Evolutionary conservation across 2,113 vertebrate species (phyloP), one percentile per base, ranked within the genome.

Genomic region (Larimichthys crocea): DNA sequence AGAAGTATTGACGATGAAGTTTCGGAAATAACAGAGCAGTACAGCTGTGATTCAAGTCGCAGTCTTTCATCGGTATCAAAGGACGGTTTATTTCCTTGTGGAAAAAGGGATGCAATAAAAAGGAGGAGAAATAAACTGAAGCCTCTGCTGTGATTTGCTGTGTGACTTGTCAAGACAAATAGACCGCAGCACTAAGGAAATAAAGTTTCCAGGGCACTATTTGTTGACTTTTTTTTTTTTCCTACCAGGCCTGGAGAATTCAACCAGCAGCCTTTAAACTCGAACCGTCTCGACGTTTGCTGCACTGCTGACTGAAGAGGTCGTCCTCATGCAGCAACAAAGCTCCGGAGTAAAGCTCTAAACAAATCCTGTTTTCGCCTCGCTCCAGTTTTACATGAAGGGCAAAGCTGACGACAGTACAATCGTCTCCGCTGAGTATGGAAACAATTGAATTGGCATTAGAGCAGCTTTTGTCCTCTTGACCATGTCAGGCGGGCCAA

Each of bases 21-120:
- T 20, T 80, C 60, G 76, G 56, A 79, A 82, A 73, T 61, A 87
- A 80, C 83, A 82, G 26, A 71, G 73, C 53, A 64, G 71, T 24
- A 10, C 75, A 42, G 83, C 78, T 82, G 86, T 66, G 88, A 82
- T 86, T 68, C 61, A 9, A 84, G 64, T 66, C 81, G 11, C 64
- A 66, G 80, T 57, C 82, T 91, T 87, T 93, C 59, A 87, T 89
- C 73, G 1, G 60, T 80, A 86, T 87, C 85, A 92, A 90, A 92
- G 70, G 42, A 79, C 44, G 10, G 52, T 71, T 85, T 89, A 86
- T 89, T 86, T 88, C 74, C 89, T 76, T 65, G 0, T 77, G 90
- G 85, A 91, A 86, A 86, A 64, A 12, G 20, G 50, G 48, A 86
- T 55, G 59, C 74, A 73, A 84, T 49, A 62, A 90, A 89, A 77